Evolutionary conservation across 2,888 invertebrate genomes (phyloP), one percentile per base, ranked within the genome.

Genomic region (Oxyteleia sp.): DNA sequence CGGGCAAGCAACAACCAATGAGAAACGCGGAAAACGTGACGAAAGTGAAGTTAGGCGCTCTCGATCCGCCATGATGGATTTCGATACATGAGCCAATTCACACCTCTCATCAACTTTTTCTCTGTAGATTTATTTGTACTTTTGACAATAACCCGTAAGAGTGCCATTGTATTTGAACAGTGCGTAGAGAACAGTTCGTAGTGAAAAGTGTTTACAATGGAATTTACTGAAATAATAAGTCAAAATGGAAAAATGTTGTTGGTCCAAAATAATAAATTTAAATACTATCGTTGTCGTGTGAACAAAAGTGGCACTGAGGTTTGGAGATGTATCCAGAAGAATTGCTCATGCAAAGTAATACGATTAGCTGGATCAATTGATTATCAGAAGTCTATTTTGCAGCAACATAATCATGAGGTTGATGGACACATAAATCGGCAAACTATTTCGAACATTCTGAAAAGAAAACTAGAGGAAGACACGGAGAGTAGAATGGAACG

Each of bases 401-500:
- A 55, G 32, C 0, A 32, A 10, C 55, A 55, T 32, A 15, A 16
- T 10, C 55, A 55, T 18, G 16, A 16, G 0, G 7, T 8, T 3
- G 55, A 55, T 13, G 29, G 2, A n/a, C 2, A 11, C 13, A 29
- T 51, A 29, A 51, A 51, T 55, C 15, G 55, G 2, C 55, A 35
- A 35, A 55, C 18, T 16, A 18, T 55, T 35, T 35, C 15, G 5
- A 35, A 55, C 13, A 3, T 0, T 35, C 11, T 55, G 16, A 55
- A 55, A 55, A 55, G 32, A 11, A 41, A 18, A 57, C n/a, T 57
- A n/a, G 8, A 57, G 32, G 38, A 57, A 1, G 41, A 57, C 8
- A 16, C 15, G n/a, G 13, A 7, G 5, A 1, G 1, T 7, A 1
- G 16, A 35, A 20, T 20, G n/a, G 20, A 57, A 38, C 35, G 41